Base-by-base conservation (phyloP, 2,888 invertebrate genomes). In the Hypena proboscidalis region DNA sequence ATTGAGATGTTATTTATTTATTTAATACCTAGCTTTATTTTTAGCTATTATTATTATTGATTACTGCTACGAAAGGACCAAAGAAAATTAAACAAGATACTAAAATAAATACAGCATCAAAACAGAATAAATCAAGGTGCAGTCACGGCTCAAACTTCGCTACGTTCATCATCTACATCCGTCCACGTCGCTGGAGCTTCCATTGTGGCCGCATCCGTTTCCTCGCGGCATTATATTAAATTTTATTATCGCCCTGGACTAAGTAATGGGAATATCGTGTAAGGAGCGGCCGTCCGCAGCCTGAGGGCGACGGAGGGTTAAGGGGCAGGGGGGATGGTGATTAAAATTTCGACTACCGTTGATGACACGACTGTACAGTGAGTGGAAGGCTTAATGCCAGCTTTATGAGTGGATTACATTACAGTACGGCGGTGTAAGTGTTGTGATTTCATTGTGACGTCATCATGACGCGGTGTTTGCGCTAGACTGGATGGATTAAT, bases 261-360 rank as follows among this genome's bases (percentile, higher is more conserved):
- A 90, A 91, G 90, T 91, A 91, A 91, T 91, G 91, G 88, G 90
- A 91, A 91, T 91, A 88, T 89, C 90, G 90, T 91, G 91, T 91
- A 91, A 91, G 91, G 88, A 89, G 85, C 83, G 86, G 75, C 80
- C 82, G 84, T 80, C 83, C 83, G 79, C 72, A 72, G 80, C 84
- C 85, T 79, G 75, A 68, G 74, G 86, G 82, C 79, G 77, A 67
- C 65, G 54, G 58, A 62, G 73, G 73, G 74, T 68, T 58, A 58
- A 20, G 43, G 48, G 38, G 38, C 34, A 46, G 48, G 53, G 66
- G 52, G 67, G 70, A 70, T 57, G 82, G 89, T 87, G 88, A 89
- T 90, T 90, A 89, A 90, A 90, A 89, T 90, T 88, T 89, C 80
- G 83, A 85, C 88, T 89, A 82, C 83, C 82, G 85, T 83, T 86